These are phyloP conservation scores for Malthinus seriepunctatus DNA, from an alignment of 2,888 invertebrate genomes.

Conservation along the genomic window DNA sequence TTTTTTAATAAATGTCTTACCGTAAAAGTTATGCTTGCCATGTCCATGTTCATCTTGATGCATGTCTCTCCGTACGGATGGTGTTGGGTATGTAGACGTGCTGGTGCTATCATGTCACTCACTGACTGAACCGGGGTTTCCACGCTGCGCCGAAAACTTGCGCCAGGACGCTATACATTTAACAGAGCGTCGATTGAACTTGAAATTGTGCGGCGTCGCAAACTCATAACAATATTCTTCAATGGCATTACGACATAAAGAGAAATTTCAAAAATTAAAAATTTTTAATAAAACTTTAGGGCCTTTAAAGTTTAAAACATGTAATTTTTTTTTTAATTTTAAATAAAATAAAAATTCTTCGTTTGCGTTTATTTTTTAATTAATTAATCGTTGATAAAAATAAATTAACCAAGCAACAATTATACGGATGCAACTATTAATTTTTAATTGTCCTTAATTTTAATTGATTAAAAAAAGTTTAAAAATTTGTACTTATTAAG, in stretches of 20 bases:
- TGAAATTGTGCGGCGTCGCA: slow-evolving; percentile 4
- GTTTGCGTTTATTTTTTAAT: too few species aligned
- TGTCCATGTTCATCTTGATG: slow-evolving; percentile 70
- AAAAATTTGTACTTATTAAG: too few species aligned
- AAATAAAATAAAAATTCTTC: too few species aligned
- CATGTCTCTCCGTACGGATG: slow-evolving; percentile 68
- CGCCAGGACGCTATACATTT: slow-evolving; percentile 14
- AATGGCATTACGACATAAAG: background rate
- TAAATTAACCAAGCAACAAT: too few species aligned
- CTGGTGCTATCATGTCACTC: slow-evolving; percentile 54
- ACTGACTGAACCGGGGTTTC: slow-evolving; percentile 41
- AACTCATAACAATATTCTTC: background rate
- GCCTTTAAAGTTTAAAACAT: too few species aligned
- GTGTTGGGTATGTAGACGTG: slow-evolving; percentile 46
- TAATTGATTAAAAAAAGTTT: too few species aligned
- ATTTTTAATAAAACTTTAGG: too few species aligned
- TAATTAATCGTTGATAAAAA: too few species aligned
- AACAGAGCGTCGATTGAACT: slow-evolving; percentile 16
- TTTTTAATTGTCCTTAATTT: too few species aligned
- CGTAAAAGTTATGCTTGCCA: slow-evolving; percentile 56
- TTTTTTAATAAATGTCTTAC: slow-evolving; percentile 42
- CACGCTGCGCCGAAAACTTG: slow-evolving; percentile 23
- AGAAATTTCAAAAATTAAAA: too few species aligned
- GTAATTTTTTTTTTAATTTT: too few species aligned
- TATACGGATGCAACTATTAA: too few species aligned